phyloP scores from a whole-genome alignment of 2,888 invertebrate genomes.

The Leptogaster cylindrica region DNA sequence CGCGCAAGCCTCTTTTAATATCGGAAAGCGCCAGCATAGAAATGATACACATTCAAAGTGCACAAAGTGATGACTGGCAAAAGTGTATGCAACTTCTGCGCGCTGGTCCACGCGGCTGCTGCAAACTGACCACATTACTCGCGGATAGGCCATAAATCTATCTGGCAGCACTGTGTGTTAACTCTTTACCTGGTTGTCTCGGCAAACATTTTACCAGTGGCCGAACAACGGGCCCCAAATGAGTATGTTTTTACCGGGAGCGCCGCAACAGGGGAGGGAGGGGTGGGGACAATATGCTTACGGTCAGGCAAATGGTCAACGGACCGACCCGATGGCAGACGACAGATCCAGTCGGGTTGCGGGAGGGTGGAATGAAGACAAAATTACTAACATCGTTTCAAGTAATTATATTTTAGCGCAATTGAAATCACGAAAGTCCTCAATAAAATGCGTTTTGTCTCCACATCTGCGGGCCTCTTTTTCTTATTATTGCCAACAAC shows the following conservation, averaged over 20 bases:
- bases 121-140: slow-evolving; percentile 25
- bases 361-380: not conserved
- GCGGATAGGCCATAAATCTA: slow-evolving; percentile 32
- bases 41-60: slow-evolving; percentile 9
- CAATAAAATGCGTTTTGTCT: slow-evolving; percentile 37
- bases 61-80: slow-evolving; percentile 20
- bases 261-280: not conserved
- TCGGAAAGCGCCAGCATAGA: slow-evolving; percentile 3
- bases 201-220: slow-evolving; percentile 28
- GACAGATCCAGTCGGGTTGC: not conserved
- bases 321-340: no score
- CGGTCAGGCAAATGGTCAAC: no score
- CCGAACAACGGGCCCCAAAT: slow-evolving; percentile 10
- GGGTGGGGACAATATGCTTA: not conserved
- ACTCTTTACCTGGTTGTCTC: slow-evolving; percentile 25
- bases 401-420: slow-evolving; percentile 34
- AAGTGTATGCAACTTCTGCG: slow-evolving; percentile 1
- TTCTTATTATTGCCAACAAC: slow-evolving; percentile 30
- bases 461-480: slow-evolving; percentile 14
- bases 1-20: not conserved
- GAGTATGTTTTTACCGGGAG: slow-evolving; percentile 8
- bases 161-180: slow-evolving; percentile 8
- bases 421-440: slow-evolving; percentile 28
- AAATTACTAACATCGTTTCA: slow-evolving; percentile 24
- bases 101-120: not conserved